A percentile compares a stretch with the other conserved stretches of the same genome.
These are phyloP conservation scores for Drosophila quasianomalipes DNA, from an alignment of 2,888 invertebrate genomes.

Conservation along the genomic window DNA sequence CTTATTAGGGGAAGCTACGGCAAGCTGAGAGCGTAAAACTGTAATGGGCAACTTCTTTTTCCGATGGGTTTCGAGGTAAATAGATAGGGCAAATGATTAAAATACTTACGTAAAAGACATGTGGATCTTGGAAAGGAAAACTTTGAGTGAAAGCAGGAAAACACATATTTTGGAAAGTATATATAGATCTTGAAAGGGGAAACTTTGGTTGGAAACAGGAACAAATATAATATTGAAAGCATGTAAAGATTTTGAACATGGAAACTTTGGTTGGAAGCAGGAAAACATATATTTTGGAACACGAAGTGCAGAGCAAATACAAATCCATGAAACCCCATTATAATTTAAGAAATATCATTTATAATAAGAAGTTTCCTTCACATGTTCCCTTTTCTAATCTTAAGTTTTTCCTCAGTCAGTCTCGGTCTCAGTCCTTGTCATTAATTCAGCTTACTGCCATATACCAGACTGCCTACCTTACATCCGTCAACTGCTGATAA, in stretches of 20 bases:
- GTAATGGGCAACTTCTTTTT: not conserved
- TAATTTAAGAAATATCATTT: not conserved
- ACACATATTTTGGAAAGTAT: too few species aligned
- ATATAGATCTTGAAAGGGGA: not conserved
- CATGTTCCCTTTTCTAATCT: not conserved
- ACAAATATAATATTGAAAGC: not conserved
- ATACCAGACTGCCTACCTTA: not conserved
- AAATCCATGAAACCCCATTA: not conserved
- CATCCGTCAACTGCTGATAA: conserved; percentile 47
- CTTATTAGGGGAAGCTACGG: not conserved
- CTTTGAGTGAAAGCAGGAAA: not conserved
- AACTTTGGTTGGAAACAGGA: not conserved
- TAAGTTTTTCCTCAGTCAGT: not conserved
- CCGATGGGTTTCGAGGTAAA: not conserved
- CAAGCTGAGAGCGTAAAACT: not conserved
- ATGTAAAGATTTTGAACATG: not conserved
- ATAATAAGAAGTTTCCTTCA: not conserved
- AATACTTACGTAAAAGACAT: not conserved
- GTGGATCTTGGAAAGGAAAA: not conserved
- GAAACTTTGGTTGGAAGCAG: not conserved
- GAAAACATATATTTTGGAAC: not conserved
- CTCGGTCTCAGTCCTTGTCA: not conserved
- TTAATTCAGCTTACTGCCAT: conserved; percentile 11
- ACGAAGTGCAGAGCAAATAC: not conserved
- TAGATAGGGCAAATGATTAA: not conserved